Evolutionary conservation across 2,888 invertebrate species (phyloP).

Genomic region (Trachelus troglodyta): DNA sequence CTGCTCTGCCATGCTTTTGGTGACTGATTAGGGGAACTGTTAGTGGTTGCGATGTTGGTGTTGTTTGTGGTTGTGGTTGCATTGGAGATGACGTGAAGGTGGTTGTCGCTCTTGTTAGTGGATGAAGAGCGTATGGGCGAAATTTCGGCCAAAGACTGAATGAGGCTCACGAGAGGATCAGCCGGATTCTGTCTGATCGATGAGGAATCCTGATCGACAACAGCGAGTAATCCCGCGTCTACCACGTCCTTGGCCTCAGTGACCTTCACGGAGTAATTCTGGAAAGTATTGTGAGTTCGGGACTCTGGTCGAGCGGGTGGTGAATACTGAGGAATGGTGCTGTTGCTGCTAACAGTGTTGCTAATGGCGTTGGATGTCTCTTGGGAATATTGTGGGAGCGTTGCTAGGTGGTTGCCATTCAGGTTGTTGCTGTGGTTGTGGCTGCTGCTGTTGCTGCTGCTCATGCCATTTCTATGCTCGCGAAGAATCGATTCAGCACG

Average conservation of each 20-base stretch:
- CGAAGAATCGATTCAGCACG: conserved; percentile 55
- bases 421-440: conserved; percentile 4
- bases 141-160: conserved; percentile 59
- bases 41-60: conserved; percentile 45
- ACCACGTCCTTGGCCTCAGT: conserved; percentile 39
- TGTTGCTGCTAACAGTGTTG: no score
- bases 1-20: conserved; percentile 65
- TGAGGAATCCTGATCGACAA: conserved; percentile 42
- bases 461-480: conserved; percentile 55
- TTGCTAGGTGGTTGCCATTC: conserved; percentile 69
- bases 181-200: conserved; percentile 19
- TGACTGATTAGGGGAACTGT: conserved; percentile 62
- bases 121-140: conserved; percentile 49
- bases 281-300: background rate
- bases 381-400: conserved; percentile 55
- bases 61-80: conserved; percentile 18
- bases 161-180: conserved; percentile 60
- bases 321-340: background rate
- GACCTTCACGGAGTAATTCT: conserved; percentile 16
- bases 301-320: conserved; percentile 1
- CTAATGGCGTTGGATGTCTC: background rate
- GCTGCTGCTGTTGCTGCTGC: conserved; percentile 68
- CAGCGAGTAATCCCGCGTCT: conserved; percentile 49
- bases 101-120: conserved; percentile 47
- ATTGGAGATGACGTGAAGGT: conserved; percentile 31